Percentiles rank a stretch among this genome's conserved stretches.
phyloP scores from a whole-genome alignment of 2,113 vertebrate species.

The Chlorodrepanis virens region DNA sequence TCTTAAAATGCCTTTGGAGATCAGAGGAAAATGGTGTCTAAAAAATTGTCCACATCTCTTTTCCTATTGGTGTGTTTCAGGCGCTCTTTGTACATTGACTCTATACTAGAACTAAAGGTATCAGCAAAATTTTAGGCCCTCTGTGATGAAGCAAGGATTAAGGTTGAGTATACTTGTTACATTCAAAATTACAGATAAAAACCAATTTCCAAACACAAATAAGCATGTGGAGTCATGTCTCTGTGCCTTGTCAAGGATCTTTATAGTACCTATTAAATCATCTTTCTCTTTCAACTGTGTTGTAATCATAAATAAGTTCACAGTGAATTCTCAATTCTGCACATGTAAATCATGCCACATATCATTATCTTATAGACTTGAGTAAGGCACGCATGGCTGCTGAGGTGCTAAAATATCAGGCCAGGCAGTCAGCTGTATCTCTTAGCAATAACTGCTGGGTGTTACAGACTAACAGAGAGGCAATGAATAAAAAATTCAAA shows the following conservation, averaged over 20 bases:
- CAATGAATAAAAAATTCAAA: conserved; percentile 56
- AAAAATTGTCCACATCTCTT: not conserved
- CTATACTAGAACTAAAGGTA: not conserved
- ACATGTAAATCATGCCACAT: conserved; percentile 55
- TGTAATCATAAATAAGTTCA: conserved; percentile 60
- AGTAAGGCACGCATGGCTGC: conserved; percentile 37
- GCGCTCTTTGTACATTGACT: not conserved
- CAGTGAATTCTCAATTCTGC: conserved; percentile 63
- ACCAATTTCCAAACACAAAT: conserved; percentile 38
- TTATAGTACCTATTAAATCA: conserved; percentile 55
- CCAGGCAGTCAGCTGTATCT: conserved; percentile 36
- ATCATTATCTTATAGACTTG: conserved; percentile 62
- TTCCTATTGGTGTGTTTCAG: not conserved
- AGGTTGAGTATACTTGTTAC: not conserved
- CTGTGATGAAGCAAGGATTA: not conserved
- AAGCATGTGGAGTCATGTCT: not conserved
- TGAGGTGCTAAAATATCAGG: conserved; percentile 1
- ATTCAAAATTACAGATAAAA: conserved; percentile 44
- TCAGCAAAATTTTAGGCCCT: not conserved
- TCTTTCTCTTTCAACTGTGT: not conserved
- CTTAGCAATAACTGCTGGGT: conserved; percentile 22
- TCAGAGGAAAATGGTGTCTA: not conserved
- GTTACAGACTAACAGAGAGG: conserved; percentile 13
- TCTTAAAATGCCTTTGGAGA: not conserved
- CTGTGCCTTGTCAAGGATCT: conserved; percentile 44